A percentile compares a stretch with the other conserved stretches of the same genome.
phyloP scores from a whole-genome alignment of 2,113 vertebrate species.

The Sardina pilchardus region DNA sequence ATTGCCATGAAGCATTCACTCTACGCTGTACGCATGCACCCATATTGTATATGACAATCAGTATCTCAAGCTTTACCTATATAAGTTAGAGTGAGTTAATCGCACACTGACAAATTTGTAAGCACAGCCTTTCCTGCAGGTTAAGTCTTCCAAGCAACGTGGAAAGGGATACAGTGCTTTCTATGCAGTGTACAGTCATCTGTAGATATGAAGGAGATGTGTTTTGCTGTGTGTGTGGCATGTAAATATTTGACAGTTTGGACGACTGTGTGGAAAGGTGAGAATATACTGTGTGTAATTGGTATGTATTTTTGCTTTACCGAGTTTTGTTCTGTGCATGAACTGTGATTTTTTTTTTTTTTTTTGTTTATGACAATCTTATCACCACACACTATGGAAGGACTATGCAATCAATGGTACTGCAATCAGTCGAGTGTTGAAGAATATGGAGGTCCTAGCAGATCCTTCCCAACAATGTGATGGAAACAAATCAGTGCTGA shows the following conservation, averaged over 20 bases:
- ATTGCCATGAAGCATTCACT: background rate
- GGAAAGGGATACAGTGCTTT: constrained; percentile 56
- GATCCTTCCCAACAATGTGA: constrained; percentile 4
- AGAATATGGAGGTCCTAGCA: background rate
- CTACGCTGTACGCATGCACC: background rate
- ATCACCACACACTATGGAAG: constrained; percentile 47
- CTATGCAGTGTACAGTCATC: constrained; percentile 48
- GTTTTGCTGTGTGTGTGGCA: constrained; percentile 35
- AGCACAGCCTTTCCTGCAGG: constrained; percentile 16
- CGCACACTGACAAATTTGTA: background rate
- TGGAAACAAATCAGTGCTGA: background rate
- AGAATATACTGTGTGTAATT: background rate
- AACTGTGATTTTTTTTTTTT: constrained; percentile 67
- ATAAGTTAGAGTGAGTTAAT: background rate
- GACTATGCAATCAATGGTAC: constrained; percentile 66
- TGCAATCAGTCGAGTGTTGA: background rate
- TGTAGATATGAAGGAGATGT: constrained; percentile 51
- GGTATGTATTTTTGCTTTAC: constrained; percentile 35
- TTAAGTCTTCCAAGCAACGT: constrained; percentile 70
- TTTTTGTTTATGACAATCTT: constrained; percentile 74
- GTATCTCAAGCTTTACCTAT: constrained; percentile 35
- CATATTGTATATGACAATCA: constrained; percentile 40
- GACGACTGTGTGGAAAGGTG: background rate
- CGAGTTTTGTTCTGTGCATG: constrained; percentile 50
- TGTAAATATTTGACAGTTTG: constrained; percentile 46